Conservation (phyloP, 2,888 invertebrate genomes). For the Caenorhabditis macrosperma region DNA sequence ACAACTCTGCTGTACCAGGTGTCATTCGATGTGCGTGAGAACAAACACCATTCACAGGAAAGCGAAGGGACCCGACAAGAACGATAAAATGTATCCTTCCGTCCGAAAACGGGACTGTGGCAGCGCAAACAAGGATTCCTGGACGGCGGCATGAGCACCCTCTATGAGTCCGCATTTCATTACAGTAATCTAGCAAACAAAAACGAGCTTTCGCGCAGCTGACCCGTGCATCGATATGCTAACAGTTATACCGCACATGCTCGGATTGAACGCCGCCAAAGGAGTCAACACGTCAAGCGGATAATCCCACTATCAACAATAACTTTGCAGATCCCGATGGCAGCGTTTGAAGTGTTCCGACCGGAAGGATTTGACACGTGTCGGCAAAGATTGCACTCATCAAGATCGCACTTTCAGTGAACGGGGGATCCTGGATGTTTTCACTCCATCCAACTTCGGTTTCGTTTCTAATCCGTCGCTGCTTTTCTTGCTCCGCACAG, state of each 20-base stretch:
- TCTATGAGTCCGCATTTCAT: constrained; percentile 19
- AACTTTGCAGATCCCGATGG: constrained; percentile 30
- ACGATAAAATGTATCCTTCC: constrained; percentile 8
- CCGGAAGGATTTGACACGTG: constrained; percentile 45
- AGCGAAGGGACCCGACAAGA: neutral
- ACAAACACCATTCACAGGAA: constrained; percentile 25
- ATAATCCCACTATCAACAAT: constrained; percentile 58
- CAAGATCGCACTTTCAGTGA: too few species aligned
- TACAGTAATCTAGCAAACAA: constrained; percentile 57
- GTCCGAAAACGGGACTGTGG: constrained; percentile 19
- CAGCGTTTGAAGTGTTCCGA: constrained; percentile 37
- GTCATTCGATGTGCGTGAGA: neutral
- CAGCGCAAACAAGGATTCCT: constrained; percentile 10
- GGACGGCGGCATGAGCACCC: constrained; percentile 39
- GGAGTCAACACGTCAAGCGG: constrained; percentile 51
- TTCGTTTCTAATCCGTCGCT: neutral
- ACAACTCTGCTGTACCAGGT: constrained; percentile 5
- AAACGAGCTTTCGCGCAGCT: constrained; percentile 29
- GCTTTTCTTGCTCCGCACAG: constrained; percentile 14
- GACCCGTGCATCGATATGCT: constrained; percentile 7
- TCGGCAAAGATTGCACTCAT: neutral
- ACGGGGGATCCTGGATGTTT: neutral
- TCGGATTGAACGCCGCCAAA: constrained; percentile 47
- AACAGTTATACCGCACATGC: constrained; percentile 41
- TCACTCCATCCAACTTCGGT: neutral